phyloP scores from a whole-genome alignment of 1,140 invertebrate species.

The Cydia splendana region DNA sequence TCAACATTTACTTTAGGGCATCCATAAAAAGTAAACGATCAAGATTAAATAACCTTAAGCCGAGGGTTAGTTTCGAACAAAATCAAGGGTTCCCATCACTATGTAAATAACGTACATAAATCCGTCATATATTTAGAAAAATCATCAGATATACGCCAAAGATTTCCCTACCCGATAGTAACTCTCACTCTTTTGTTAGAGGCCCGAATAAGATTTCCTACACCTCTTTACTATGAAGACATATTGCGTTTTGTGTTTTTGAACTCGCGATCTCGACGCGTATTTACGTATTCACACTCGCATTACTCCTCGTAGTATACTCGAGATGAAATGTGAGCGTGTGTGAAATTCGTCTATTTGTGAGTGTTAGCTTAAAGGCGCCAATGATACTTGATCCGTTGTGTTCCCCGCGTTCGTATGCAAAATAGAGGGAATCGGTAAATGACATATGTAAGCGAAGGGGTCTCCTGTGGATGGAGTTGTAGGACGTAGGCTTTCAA shows the following conservation, averaged over 20 bases:
- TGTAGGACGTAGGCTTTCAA: conserved; percentile 67
- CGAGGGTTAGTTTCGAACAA: conserved; percentile 23
- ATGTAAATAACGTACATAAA: conserved; percentile 31
- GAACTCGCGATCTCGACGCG: conserved; percentile 73
- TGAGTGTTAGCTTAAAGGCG: conserved; percentile 66
- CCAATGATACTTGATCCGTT: conserved; percentile 56
- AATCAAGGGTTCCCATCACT: conserved; percentile 33
- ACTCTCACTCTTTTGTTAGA: conserved; percentile 60
- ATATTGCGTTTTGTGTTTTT: conserved; percentile 79
- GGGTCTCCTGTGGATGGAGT: conserved; percentile 63
- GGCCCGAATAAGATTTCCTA: conserved; percentile 71
- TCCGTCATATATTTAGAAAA: conserved; percentile 53
- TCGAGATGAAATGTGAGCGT: conserved; percentile 69
- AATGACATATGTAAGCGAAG: conserved; percentile 67
- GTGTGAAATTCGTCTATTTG: conserved; percentile 58
- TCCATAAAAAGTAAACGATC: conserved; percentile 12
- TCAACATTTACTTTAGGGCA: conserved; percentile 4
- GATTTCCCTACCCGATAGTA: conserved; percentile 66
- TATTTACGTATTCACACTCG: conserved; percentile 79
- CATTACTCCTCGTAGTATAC: conserved; percentile 72
- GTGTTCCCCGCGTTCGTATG: conserved; percentile 52
- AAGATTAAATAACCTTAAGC: conserved; percentile 25
- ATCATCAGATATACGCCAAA: conserved; percentile 62
- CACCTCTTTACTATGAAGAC: conserved; percentile 73
- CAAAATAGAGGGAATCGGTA: conserved; percentile 54